Evolutionary conservation across 2,888 invertebrate genomes (phyloP), one percentile per base, ranked within the genome.

Genomic region (Ennomos erosarius): DNA sequence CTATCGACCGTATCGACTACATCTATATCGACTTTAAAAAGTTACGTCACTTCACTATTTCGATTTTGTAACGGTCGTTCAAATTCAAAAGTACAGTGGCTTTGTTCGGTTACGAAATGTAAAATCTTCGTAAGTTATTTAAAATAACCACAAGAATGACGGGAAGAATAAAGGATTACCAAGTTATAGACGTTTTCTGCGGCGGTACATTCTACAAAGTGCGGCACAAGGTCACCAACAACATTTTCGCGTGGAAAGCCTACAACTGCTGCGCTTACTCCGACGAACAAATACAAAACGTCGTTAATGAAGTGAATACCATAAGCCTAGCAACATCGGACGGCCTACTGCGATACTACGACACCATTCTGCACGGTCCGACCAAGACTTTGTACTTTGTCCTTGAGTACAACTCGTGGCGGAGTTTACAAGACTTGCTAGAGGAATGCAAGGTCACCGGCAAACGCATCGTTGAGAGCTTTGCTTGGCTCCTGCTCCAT

Each of bases 171-270:
- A 89, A 84, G 73, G 85, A 91, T 73, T 92, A 91, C 82, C 90
- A 90, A 85, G 92, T 92, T 75, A 75, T 92, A 76, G 92, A 92
- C 80, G 87, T 92, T 73, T 80, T 90, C 78, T 84, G 88, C 75
- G 84, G 87, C 62, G 90, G 90, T 68, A 88, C 90, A 73, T 88
- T 91, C 83, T 92, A 92, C 70, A 92, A 92, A 88, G 92, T 93
- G 72, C 84, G 84, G 71, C 91, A 92, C 88, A 92, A 92, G 88
- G 88, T 87, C 86, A 91, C 88, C 67, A 86, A 88, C 79, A 87
- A 87, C 73, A 85, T 91, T 80, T 90, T 88, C 76, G 86, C 89
- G 73, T 93, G 92, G 92, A 90, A 88, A 79, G 92, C 92, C 65
- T 88, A 82, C 81, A 81, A 92, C 75, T 92, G 91, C 70, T 84